These are phyloP conservation scores for Morpho deidamia DNA, from an alignment of 2,888 invertebrate genomes.

Conservation along the genomic window DNA sequence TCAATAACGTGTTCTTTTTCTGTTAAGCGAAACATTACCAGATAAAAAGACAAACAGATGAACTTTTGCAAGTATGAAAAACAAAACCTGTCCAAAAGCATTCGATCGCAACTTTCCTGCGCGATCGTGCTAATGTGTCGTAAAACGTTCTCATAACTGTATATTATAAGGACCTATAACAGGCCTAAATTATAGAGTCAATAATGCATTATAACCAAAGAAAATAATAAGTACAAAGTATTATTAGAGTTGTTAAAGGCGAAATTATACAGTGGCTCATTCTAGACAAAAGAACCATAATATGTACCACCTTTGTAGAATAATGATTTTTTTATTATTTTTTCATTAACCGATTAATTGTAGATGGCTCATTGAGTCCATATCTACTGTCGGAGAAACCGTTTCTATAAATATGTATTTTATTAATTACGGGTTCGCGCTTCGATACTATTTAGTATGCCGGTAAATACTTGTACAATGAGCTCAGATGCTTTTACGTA, in stretches of 20 bases:
- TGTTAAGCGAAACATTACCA: no score
- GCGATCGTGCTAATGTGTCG: slow-evolving; percentile 31
- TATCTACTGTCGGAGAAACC: no score
- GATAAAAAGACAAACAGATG: background rate
- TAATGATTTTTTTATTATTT: slow-evolving; percentile 4
- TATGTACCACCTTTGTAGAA: background rate
- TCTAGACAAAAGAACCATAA: slow-evolving; percentile 14
- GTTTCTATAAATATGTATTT: background rate
- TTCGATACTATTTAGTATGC: no score
- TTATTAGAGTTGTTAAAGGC: slow-evolving; percentile 30
- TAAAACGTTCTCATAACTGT: slow-evolving; percentile 30
- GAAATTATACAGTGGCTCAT: slow-evolving; percentile 30
- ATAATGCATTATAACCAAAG: no score
- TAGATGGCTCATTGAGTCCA: background rate
- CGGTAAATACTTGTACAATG: no score
- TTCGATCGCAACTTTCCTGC: slow-evolving; percentile 16
- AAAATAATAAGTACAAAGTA: slow-evolving; percentile 29
- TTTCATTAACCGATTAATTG: slow-evolving; percentile 8
- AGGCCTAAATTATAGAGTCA: slow-evolving; percentile 29
- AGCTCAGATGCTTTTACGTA: no score
- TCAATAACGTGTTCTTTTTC: no score
- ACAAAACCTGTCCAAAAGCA: background rate
- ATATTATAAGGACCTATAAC: slow-evolving; percentile 28
- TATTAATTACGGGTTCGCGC: background rate
- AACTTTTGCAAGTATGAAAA: no score